Evolutionary conservation across 2,797 vertebrate genomes (phyloP), one percentile per base, ranked within the genome.

Genomic region (Mormyrops boulengeri): DNA sequence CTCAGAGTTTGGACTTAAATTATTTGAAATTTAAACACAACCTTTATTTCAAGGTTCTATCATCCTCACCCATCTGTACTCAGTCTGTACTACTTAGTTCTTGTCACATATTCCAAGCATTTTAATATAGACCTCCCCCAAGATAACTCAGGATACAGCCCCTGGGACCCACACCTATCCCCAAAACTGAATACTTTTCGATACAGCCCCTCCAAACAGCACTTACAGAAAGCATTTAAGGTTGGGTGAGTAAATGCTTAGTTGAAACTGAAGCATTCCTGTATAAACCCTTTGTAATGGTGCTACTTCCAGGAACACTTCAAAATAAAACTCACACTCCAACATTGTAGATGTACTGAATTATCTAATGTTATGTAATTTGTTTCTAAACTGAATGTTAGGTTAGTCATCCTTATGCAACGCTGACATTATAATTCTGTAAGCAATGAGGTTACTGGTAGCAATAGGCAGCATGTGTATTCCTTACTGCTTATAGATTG

Each of bases 81-180:
- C 22, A 14, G 30, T 73, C 22, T 73, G 26, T 34, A 60, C 57
- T 60, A 60, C n/a, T 60, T 66, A 30, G 0, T 73, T 38, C 30
- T 73, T 38, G 1, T 73, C 66, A 73, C 30, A 73, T 30, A 66
- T 73, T 38, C 12, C 38, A 34, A 69, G 3, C 9, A 69, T 34
- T 69, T 30, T 69, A 69, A 69, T 34, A 69, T 34, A 69, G 5
- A 57, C 26, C 62, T 4, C 11, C 26, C 62, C 26, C 3, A 12
- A 34, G 11, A 69, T n/a, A 22, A 69, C 62, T 69, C 94, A 93
- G 93, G 95, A 95, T 94, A 92, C 93, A 92, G 92, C 94, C 94
- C 93, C 91, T 92, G n/a, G 19, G 57, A 60, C 57, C 57, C 91
- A 92, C 88, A 91, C 94, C 94, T 93, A 93, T 93, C 94, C 95